Percentiles rank a stretch among this genome's conserved stretches.
phyloP scores from a whole-genome alignment of 2,113 vertebrate genomes.

The Patagioenas fasciata region DNA sequence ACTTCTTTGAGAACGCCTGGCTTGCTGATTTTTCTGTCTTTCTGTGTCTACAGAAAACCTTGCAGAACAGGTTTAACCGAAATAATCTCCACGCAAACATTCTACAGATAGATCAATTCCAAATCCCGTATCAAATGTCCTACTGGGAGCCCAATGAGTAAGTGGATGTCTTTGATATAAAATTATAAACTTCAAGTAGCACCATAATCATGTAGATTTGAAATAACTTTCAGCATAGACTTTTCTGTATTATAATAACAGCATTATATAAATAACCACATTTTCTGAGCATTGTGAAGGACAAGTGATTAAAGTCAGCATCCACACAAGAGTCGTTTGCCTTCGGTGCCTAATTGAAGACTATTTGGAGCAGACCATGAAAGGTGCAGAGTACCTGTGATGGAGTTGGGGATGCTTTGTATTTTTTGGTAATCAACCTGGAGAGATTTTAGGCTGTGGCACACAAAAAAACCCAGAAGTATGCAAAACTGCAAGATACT shows the following conservation, averaged over 20 bases:
- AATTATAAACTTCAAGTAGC: neutral
- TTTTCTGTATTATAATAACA: neutral
- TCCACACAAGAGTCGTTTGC: neutral
- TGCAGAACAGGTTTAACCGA: slow-evolving; percentile 7
- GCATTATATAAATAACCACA: neutral
- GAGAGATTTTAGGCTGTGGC: neutral
- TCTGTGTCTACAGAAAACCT: neutral
- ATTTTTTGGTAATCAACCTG: neutral
- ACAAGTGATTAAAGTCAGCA: neutral
- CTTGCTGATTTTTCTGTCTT: neutral
- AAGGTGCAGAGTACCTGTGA: neutral
- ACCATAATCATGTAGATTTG: neutral
- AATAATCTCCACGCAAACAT: neutral
- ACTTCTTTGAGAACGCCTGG: neutral
- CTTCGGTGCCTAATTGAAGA: neutral
- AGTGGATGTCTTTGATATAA: neutral
- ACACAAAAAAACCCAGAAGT: neutral
- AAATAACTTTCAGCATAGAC: neutral
- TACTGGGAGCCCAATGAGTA: neutral
- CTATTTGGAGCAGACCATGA: neutral
- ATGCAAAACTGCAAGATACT: neutral
- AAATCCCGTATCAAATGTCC: neutral
- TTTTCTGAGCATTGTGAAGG: neutral
- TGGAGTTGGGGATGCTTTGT: neutral
- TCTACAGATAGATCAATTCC: neutral